Evolutionary conservation across 2,888 invertebrate genomes (phyloP).

Genomic region (Leptinotarsa tumamoca): DNA sequence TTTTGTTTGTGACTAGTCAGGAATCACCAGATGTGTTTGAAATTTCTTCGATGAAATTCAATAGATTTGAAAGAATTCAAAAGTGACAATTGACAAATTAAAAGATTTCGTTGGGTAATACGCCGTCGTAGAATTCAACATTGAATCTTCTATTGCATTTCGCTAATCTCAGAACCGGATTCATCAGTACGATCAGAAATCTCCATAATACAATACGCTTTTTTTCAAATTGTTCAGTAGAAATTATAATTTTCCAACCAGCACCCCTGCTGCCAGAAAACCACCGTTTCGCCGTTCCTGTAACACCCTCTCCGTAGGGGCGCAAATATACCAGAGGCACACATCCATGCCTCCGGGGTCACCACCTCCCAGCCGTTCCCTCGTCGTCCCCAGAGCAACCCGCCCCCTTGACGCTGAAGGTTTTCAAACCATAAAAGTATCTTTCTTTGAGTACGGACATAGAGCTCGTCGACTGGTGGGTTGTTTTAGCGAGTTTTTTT

Average conservation of each 20-base stretch:
- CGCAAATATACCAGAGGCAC: conserved; percentile 46
- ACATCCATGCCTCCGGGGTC: conserved; percentile 33
- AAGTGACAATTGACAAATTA: too few species aligned
- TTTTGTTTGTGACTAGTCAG: too few species aligned
- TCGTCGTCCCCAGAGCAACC: conserved; percentile 18
- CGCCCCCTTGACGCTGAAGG: conserved; percentile 44
- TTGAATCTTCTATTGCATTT: too few species aligned
- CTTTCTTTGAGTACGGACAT: conserved; percentile 33
- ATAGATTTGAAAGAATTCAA: too few species aligned
- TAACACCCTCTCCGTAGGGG: conserved; percentile 31
- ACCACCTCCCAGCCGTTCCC: conserved; percentile 33
- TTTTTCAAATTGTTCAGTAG: too few species aligned
- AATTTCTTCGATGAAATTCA: too few species aligned
- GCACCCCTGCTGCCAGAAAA: conserved; percentile 64
- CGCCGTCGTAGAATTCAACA: too few species aligned
- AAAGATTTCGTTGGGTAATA: too few species aligned
- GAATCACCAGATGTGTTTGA: too few species aligned
- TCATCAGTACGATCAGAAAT: too few species aligned
- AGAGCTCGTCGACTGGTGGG: background rate
- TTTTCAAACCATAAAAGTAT: conserved; percentile 44
- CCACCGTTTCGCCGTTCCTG: conserved; percentile 47
- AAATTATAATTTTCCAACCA: conserved; percentile 55
- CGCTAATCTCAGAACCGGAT: too few species aligned
- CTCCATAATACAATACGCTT: too few species aligned
- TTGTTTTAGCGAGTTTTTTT: conserved; percentile 7